Evolutionary conservation across 2,888 invertebrate species (phyloP).

Genomic region (Cheilosia vernalis): DNA sequence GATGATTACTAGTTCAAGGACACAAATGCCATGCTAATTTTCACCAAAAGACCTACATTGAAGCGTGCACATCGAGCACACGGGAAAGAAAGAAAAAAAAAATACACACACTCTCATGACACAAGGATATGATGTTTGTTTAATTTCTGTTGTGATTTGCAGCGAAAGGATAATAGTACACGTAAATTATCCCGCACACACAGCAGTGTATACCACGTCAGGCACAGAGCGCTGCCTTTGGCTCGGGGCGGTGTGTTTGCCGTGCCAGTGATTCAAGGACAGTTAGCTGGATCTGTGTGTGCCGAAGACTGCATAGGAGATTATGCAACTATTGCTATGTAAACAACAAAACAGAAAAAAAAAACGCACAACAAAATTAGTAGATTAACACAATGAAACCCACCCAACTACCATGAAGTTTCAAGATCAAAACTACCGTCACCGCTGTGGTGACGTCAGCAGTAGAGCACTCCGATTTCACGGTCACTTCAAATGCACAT

Average conservation of each 20-base stretch:
- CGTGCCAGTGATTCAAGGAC: conserved; percentile 57
- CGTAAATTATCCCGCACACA: conserved; percentile 49
- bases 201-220: neutral
- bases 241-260: conserved; percentile 39
- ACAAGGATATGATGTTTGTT: conserved; percentile 55
- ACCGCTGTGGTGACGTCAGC: conserved; percentile 67
- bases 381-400: conserved; percentile 18
- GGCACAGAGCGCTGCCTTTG: conserved; percentile 18
- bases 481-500: conserved; percentile 64
- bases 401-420: conserved; percentile 46
- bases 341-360: neutral
- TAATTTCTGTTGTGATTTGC: conserved; percentile 39
- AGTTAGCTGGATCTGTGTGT: conserved; percentile 56
- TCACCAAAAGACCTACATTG: conserved; percentile 71
- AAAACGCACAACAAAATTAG: neutral
- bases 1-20: conserved; percentile 75
- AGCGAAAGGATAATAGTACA: conserved; percentile 56
- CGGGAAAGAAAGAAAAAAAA: conserved; percentile 10
- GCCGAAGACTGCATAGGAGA: conserved; percentile 45
- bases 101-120: conserved; percentile 16
- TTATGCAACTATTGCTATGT: conserved; percentile 58
- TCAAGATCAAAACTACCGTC: conserved; percentile 74
- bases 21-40: conserved; percentile 75
- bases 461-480: conserved; percentile 50
- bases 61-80: conserved; percentile 60